Conservation (phyloP, 2,797 vertebrate species). For the Schizopygopsis pylzovi region DNA sequence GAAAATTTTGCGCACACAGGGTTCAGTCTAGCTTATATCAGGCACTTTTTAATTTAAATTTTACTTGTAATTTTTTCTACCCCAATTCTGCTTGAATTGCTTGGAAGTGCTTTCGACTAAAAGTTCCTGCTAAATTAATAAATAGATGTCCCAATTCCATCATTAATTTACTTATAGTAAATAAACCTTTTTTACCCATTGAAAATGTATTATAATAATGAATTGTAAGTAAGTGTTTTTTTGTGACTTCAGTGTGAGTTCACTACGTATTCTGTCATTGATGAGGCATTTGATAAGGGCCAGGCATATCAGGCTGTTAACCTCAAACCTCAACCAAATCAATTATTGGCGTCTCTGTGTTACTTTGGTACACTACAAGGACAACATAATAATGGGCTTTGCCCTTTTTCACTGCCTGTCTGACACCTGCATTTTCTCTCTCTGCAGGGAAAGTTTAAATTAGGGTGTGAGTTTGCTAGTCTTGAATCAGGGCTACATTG, state of each 20-base stretch:
- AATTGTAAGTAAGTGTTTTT: neutral
- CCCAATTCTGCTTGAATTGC: neutral
- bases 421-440: slow-evolving; percentile 24
- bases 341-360: slow-evolving; percentile 70
- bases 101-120: neutral
- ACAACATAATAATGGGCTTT: slow-evolving; percentile 31
- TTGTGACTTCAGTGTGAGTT: slow-evolving; percentile 31
- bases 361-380: slow-evolving; percentile 58
- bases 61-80: too few relatives aligned
- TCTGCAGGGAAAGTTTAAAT: slow-evolving; percentile 39
- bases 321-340: slow-evolving; percentile 72
- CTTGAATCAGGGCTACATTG: slow-evolving; percentile 3
- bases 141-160: neutral
- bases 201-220: neutral
- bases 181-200: too few relatives aligned
- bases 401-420: slow-evolving; percentile 25
- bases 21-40: too few relatives aligned
- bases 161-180: neutral
- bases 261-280: slow-evolving; percentile 67
- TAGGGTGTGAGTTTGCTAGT: neutral
- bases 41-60: too few relatives aligned
- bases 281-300: slow-evolving; percentile 76
- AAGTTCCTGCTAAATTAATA: neutral
- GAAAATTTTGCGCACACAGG: too few relatives aligned
- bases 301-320: slow-evolving; percentile 74